phyloP scores from a whole-genome alignment of 2,113 vertebrate genomes.

The Symphodus melops region DNA sequence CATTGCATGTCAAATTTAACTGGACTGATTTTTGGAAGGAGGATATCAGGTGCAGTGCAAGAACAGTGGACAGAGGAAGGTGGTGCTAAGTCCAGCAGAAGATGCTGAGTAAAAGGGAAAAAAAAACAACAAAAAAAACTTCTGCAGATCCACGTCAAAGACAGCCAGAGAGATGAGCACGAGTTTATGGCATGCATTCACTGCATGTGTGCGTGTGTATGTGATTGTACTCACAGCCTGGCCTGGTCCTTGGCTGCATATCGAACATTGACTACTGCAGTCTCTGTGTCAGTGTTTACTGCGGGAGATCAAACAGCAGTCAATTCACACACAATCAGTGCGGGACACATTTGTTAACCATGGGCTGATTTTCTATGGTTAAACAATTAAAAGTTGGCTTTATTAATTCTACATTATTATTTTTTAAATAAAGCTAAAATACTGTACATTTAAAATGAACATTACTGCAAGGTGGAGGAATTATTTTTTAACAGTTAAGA shows the following conservation, averaged over 20 bases:
- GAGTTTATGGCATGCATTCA: slow-evolving; percentile 32
- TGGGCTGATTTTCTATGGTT: neutral
- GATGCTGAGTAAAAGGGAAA: neutral
- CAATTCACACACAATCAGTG: slow-evolving; percentile 29
- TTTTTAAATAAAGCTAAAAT: neutral
- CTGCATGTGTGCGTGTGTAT: neutral
- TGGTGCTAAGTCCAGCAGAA: neutral
- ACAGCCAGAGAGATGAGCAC: slow-evolving; percentile 13
- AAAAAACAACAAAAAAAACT: slow-evolving; percentile 16
- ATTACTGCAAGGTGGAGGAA: neutral
- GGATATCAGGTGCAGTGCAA: slow-evolving; percentile 40
- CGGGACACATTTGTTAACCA: neutral
- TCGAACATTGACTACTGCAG: slow-evolving; percentile 97
- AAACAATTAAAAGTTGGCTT: neutral
- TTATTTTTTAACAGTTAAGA: neutral
- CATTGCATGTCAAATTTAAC: slow-evolving; percentile 51
- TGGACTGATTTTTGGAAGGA: slow-evolving; percentile 29
- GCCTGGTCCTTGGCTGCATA: slow-evolving; percentile 97
- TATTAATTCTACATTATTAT: neutral
- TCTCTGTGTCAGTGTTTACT: slow-evolving; percentile 99
- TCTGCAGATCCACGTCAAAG: slow-evolving; percentile 22
- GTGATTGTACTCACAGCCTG: slow-evolving; percentile 90
- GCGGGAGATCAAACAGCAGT: slow-evolving; percentile 38
- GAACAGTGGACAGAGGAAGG: slow-evolving; percentile 19
- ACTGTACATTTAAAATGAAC: neutral